These are phyloP conservation scores for Syrphus vitripennis DNA, from an alignment of 2,888 invertebrate species.

Conservation along the genomic window DNA sequence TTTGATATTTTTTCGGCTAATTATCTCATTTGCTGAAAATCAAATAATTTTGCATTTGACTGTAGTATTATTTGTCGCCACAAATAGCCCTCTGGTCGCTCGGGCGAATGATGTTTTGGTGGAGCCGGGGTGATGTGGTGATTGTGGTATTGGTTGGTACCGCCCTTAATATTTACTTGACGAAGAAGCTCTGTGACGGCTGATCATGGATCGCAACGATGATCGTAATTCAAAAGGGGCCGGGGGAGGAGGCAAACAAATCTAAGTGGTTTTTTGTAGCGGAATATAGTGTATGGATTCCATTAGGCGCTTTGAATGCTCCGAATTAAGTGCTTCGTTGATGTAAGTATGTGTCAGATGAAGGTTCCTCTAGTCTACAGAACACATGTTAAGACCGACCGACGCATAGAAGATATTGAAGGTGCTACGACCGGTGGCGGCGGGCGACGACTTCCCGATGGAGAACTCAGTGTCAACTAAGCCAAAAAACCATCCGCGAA, in stretches of 20 bases:
- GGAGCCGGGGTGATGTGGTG: neutral
- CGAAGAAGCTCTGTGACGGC: conserved; percentile 20
- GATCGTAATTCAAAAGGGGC: conserved; percentile 39
- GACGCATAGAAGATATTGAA: conserved; percentile 2
- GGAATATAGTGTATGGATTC: conserved; percentile 32
- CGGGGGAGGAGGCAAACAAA: no score
- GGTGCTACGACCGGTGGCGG: neutral
- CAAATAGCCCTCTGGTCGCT: conserved; percentile 24
- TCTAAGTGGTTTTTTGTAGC: conserved; percentile 55
- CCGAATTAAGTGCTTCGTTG: conserved; percentile 68
- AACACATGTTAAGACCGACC: conserved; percentile 1
- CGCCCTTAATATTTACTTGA: conserved; percentile 49
- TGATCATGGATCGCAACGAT: conserved; percentile 42
- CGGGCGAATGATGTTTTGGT: neutral
- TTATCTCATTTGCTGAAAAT: conserved; percentile 71
- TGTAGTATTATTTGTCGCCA: conserved; percentile 33
- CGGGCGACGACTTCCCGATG: neutral
- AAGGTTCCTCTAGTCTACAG: neutral
- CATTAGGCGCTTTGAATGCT: conserved; percentile 62
- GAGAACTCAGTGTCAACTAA: conserved; percentile 51
- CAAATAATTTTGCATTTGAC: conserved; percentile 62
- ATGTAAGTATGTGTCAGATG: conserved; percentile 58
- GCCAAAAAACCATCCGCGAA: conserved; percentile 51
- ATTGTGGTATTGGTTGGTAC: neutral
- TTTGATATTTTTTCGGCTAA: conserved; percentile 70